Evolutionary conservation across 2,797 vertebrate genomes (phyloP), one percentile per base, ranked within the genome.

Genomic region (Echiichthys vipera): DNA sequence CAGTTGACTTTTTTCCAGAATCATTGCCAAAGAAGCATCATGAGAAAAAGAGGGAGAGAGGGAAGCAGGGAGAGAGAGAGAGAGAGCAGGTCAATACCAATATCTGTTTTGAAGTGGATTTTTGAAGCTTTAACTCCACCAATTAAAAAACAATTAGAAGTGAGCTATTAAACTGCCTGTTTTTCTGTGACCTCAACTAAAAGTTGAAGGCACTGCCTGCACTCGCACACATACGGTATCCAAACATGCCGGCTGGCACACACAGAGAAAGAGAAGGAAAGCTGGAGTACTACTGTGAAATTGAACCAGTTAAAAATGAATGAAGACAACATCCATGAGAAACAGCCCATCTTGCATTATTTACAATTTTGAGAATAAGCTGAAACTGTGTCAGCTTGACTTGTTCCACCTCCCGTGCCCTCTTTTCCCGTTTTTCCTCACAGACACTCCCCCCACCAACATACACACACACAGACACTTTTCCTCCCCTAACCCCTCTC

Each of bases 261-360:
- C 40, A 25, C 14, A 68, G n/a, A 59, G 40, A 1, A 10, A 18
- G 24, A 46, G 50, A 30, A 18, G 37, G 12, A 46, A 27, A 76
- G 70, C 46, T 32, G 40, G 18, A 84, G 54, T 54, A 59, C 75
- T 64, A 66, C 72, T 59, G 51, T 78, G 67, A 84, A 84, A 90
- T 66, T 65, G 84, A 86, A 67, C 57, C 61, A n/a, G 65, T 92
- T 88, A 91, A 93, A 89, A 82, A 89, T 91, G 70, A 74, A 92
- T 89, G 89, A 90, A 78, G 83, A 81, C 81, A 88, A 85, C 81
- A 83, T 80, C 71, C 65, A 84, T 39, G 78, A 83, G 81, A 86
- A 88, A 71, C 55, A 68, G 66, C 45, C 42, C 45, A 0, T 47
- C 55, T 42, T 92, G 63, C 78, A 87, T 89, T 88, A 93, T 93